Base-by-base conservation (phyloP, 2,888 invertebrate species). In the Stenichneumon culpator region DNA sequence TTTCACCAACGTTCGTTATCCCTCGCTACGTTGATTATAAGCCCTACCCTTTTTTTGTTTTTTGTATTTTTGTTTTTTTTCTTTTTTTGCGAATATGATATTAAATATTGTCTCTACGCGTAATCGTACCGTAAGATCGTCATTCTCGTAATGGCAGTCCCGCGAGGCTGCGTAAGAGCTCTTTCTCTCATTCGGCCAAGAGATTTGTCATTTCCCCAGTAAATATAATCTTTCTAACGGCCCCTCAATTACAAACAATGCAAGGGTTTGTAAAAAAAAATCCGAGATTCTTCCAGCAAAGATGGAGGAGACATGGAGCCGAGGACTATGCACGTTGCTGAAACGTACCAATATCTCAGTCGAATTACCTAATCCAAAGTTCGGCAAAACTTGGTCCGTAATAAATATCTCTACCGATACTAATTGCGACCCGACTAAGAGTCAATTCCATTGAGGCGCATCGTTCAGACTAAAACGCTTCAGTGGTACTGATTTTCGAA, bases 81-180 rank as follows among this genome's bases (percentile, higher is more conserved):
- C 63, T 50, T 73, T 36, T 19, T 52, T 52, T 54, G 14, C 50
- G 52, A 54, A 67, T 65, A 83, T 65, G 72, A 70, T 80, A 75
- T 78, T 79, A 83, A 85, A 86, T 83, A 87, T 83, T 79, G 75
- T 85, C 75, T 79, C 79, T 75, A 83, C 73, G 83, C 47, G 52
- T 78, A 47, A 65, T 50, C 67, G 57, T 57, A 57, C 77, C 78
- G 78, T 82, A 79, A 79, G 44, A 82, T 72, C 72, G 67, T 67
- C n/a, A 78, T 70, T 79, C 22, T 75, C 63, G 65, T 65, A 32
- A 50, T 65, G 50, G 22, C 57, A 57, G 19, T 25, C 25, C 9
- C 3, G 9, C 57, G 57, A 22, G 25, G 14, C 22, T 57, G 57
- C 22, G 57, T 25, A 25, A 25, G 57, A 57, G 11, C 57, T 25